Base-by-base conservation (phyloP, 2,888 invertebrate genomes). In the Lapara coniferarum region DNA sequence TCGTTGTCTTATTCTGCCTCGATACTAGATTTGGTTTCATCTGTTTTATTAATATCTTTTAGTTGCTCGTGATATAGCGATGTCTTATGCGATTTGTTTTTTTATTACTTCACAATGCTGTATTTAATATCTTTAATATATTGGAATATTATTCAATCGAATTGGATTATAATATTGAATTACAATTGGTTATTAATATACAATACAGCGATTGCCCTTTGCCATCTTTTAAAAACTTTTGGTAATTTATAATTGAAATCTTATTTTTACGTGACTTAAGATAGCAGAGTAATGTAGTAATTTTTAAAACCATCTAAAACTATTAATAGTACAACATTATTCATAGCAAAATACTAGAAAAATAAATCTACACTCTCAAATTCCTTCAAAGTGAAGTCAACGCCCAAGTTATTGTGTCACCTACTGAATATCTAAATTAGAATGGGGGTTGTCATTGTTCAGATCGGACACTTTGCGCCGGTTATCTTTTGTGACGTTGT, bases 401-500 rank as follows among this genome's bases (percentile, higher is more conserved):
- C 63, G 25, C 19, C 53, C 52, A 51, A 66, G 66, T 59, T 53
- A 59, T 69, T 63, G 68, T 69, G 63, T 59, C 68, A 69, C 68
- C 68, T 63, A 63, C 68, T 68, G 66, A 74, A 72, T 72, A 72
- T 77, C 75, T 80, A 80, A 84, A 80, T 83, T 78, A 78, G 76
- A 78, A 77, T 74, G 69, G 73, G 77, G 73, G 79, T 73, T 81
- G 79, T 79, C 80, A 76, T 79, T 81, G 78, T 79, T 76, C 70
- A 72, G 72, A 78, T 77, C 71, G 74, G 77, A 78, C 78, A 78
- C 71, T 78, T 78, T 74, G 72, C 69, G 69, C 30, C 66, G 69
- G 78, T 78, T 79, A 81, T 81, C 78, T 81, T 81, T 81, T 79
- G 80, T 81, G 79, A 80, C 78, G 77, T 76, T 82, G 79, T 83